Evolutionary conservation across 2,113 vertebrate species (phyloP).

Genomic region (Centrocercus urophasianus): DNA sequence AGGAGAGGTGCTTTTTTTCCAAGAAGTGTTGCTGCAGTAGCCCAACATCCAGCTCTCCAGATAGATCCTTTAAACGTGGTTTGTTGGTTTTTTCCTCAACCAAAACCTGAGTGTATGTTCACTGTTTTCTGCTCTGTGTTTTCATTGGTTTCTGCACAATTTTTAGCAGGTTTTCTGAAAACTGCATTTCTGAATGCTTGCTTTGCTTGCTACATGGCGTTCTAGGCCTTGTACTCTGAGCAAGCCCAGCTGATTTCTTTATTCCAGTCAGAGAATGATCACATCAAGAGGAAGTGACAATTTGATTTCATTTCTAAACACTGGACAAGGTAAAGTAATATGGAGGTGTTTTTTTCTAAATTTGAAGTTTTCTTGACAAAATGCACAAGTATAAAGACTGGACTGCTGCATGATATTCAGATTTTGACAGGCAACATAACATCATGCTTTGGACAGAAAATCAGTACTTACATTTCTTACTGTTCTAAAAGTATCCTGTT

Average conservation of each 20-base stretch:
- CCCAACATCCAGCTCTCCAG: not conserved
- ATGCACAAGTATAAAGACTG: not conserved
- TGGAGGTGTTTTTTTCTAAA: not conserved
- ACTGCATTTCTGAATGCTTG: fast-evolving
- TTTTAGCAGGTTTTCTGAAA: not conserved
- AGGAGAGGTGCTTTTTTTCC: not conserved
- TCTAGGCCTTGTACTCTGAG: not conserved
- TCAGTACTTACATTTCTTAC: not conserved
- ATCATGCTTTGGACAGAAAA: not conserved
- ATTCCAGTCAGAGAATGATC: not conserved
- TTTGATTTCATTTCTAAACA: not conserved
- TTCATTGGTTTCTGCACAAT: not conserved
- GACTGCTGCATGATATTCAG: not conserved
- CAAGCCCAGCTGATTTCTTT: not conserved
- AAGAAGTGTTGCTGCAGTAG: not conserved
- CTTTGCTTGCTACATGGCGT: not conserved
- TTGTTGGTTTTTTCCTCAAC: not conserved
- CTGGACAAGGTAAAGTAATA: not conserved
- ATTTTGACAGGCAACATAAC: not conserved
- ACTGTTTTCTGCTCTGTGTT: not conserved
- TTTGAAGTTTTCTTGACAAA: not conserved
- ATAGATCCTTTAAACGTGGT: not conserved
- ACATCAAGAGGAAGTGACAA: not conserved
- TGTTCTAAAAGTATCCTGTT: slow-evolving; percentile 5
- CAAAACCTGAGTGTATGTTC: not conserved